A percentile compares a stretch with the other conserved stretches of the same genome.
These are phyloP conservation scores for Ceyx melanurus DNA, from an alignment of 2,113 vertebrate genomes.

Conservation along the genomic window DNA sequence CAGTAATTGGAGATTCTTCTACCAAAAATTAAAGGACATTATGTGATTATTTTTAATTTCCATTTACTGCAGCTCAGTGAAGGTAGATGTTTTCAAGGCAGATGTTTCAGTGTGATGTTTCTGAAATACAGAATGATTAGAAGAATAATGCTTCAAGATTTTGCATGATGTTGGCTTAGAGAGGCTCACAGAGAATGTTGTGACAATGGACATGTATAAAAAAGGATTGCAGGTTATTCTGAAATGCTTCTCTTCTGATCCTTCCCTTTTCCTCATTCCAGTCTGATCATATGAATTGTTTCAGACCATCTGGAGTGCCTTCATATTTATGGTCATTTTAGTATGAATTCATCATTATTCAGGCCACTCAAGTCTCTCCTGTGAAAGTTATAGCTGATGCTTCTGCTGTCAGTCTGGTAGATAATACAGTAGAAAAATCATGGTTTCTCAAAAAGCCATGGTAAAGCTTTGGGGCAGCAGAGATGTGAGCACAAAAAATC, in stretches of 20 bases:
- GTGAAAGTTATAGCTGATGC: not conserved
- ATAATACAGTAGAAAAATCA: rapidly evolving
- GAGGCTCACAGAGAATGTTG: not conserved
- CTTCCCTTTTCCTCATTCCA: not conserved
- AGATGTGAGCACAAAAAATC: not conserved
- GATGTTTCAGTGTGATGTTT: not conserved
- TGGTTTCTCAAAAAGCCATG: not conserved
- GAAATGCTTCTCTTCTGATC: not conserved
- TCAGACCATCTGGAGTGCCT: not conserved
- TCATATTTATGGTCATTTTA: not conserved
- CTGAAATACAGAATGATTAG: not conserved
- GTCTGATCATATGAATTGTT: constrained; percentile 5
- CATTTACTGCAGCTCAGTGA: not conserved
- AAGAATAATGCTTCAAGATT: not conserved
- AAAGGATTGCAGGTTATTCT: not conserved
- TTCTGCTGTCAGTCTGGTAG: not conserved
- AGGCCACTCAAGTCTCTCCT: not conserved
- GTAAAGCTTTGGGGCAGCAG: not conserved
- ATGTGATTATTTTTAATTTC: not conserved
- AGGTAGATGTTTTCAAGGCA: not conserved
- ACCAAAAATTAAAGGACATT: not conserved
- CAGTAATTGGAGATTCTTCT: not conserved
- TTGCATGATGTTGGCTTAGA: not conserved
- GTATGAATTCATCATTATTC: not conserved
- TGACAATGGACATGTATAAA: not conserved